Percentiles rank a stretch among this genome's conserved stretches.
phyloP scores from a whole-genome alignment of 2,888 invertebrate genomes.

The Campoletis raptor region DNA sequence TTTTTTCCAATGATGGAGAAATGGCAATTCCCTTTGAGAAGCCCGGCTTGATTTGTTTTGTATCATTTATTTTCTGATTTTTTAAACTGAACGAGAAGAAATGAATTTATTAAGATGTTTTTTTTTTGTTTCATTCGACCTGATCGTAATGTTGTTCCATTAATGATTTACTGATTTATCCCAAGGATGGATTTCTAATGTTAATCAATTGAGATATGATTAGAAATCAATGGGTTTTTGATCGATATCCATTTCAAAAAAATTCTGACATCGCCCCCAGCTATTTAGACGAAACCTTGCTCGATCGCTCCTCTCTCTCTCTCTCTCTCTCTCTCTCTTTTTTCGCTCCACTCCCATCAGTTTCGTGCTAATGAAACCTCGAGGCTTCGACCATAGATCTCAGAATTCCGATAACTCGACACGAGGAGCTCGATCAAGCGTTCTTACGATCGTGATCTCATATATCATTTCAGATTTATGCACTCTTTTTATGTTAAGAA shows the following conservation, averaged over 20 bases:
- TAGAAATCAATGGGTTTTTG: conserved; percentile 24
- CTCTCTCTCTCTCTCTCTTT: background rate
- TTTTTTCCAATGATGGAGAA: background rate
- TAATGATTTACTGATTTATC: background rate
- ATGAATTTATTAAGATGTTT: background rate
- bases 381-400: conserved; percentile 44
- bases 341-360: background rate
- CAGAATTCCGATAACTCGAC: conserved; percentile 42
- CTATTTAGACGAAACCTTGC: conserved; percentile 15
- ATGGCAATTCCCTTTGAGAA: background rate
- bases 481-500: background rate
- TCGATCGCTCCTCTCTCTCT: background rate
- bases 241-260: conserved; percentile 17
- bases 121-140: background rate
- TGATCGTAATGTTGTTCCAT: background rate
- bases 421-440: conserved; percentile 32
- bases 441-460: conserved; percentile 41
- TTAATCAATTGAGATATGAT: conserved; percentile 6
- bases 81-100: background rate
- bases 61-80: background rate
- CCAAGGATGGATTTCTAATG: background rate
- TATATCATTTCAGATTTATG: conserved; percentile 16
- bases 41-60: background rate
- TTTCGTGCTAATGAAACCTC: conserved; percentile 52
- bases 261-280: conserved; percentile 19